Conservation (phyloP, 1,140 invertebrate species). For the Hylaeus anthracinus region DNA sequence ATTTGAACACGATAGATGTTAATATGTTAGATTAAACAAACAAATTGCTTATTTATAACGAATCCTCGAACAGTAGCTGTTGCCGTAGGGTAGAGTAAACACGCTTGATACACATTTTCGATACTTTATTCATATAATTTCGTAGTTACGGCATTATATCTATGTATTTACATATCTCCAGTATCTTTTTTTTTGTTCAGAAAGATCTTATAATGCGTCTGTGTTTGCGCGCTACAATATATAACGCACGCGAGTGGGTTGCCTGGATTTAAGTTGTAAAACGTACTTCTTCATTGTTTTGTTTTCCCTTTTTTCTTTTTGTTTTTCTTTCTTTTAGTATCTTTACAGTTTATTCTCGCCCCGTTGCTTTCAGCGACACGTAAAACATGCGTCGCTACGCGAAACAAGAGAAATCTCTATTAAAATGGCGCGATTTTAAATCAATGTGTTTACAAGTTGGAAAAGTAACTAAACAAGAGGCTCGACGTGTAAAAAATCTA, state of each 20-base stretch:
- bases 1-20: no score
- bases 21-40: no score
- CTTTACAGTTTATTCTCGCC: background rate
- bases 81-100: background rate
- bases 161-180: constrained; percentile 69
- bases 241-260: constrained; percentile 17
- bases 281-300: constrained; percentile 36
- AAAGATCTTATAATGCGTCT: constrained; percentile 61
- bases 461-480: constrained; percentile 51
- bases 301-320: background rate
- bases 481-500: constrained; percentile 73
- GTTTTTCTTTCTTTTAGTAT: no score
- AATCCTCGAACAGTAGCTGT: background rate
- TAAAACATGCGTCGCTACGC: constrained; percentile 32
- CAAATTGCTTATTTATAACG: background rate
- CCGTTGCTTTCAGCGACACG: background rate
- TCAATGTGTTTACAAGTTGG: constrained; percentile 44
- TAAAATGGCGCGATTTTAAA: constrained; percentile 19
- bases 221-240: constrained; percentile 56
- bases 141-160: constrained; percentile 67
- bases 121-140: constrained; percentile 74
- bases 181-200: constrained; percentile 22
- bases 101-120: constrained; percentile 54
- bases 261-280: constrained; percentile 39
- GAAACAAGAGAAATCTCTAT: constrained; percentile 23